These are phyloP conservation scores for Catharus minimus DNA, from an alignment of 2,113 vertebrate genomes.

Conservation along the genomic window DNA sequence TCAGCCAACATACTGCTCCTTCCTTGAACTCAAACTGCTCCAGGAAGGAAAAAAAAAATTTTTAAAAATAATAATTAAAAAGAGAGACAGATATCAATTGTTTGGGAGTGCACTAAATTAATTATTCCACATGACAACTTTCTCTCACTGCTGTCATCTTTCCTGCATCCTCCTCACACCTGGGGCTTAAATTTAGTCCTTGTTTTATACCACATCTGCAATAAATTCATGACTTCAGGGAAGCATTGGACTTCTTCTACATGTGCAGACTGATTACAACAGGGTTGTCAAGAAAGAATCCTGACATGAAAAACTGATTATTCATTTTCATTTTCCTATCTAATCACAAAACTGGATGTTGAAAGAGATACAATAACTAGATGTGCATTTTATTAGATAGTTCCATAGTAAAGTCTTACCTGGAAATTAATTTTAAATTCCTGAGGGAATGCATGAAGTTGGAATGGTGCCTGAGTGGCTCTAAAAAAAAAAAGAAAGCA, in stretches of 20 bases:
- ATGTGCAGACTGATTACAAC: background rate
- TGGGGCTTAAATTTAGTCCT: background rate
- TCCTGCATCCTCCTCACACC: background rate
- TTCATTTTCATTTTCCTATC: background rate
- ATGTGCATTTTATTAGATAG: background rate
- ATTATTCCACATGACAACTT: background rate
- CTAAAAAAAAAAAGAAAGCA: background rate
- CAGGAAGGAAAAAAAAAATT: background rate
- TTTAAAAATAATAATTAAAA: too few species aligned
- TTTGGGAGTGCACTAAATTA: background rate
- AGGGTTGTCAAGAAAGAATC: background rate
- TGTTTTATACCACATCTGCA: background rate
- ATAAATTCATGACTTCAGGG: background rate
- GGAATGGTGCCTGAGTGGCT: background rate
- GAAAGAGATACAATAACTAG: background rate
- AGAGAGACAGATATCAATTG: background rate
- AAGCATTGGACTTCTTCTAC: background rate
- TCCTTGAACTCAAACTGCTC: background rate
- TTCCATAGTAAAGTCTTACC: background rate
- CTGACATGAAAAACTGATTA: background rate
- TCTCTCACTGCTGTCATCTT: background rate
- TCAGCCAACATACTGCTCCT: background rate
- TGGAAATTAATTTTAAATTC: slow-evolving; percentile 16
- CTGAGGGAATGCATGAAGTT: background rate
- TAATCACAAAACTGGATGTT: background rate